Base-by-base conservation (phyloP, 2,888 invertebrate genomes). In the Cheilosia variabilis region DNA sequence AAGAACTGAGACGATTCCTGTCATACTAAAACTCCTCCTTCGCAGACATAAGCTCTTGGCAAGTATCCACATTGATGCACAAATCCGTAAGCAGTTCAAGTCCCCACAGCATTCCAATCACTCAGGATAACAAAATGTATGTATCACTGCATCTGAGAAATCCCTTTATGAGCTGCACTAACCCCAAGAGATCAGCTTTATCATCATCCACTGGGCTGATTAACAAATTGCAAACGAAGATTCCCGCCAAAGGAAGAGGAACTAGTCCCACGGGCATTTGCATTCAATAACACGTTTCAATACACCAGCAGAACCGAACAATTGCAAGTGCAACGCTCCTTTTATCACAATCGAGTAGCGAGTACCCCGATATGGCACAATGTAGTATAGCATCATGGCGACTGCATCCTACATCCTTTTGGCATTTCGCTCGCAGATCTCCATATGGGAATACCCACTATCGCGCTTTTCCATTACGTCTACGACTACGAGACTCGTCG, bases 391-490 rank as follows among this genome's bases (percentile, higher is more conserved):
- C 41, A 27, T 17, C 31, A 19, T 31, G 31, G 53, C 24, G 45
- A 45, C 41, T 5, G 45, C 19, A 31, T 68, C 15, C 53, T 31
- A 31, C 62, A 62, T 52, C 53, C 52, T 72, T 31, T 34, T 13
- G 24, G 17, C n/a, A 47, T 58, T 47, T 71, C 34, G 60, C 72
- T n/a, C 19, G 37, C 24, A 66, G 31, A 31, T 41, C 43, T 53
- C n/a, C 53, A 17, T 22, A 60, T 68, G 76, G 34, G 57, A 17
- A 15, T 62, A 24, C 53, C 47, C 58, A 62, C 53, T 79, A 65
- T 65, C 75, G 73, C 68, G 65, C 22, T 73, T 73, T 69, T 84
- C 80, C 84, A 84, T 84, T 80, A 84, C 13, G 37, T 3, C 37
- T 31, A 31, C 19, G 19, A 19, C 19, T 37, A 31, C 79, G 80